Evolutionary conservation across 2,113 vertebrate genomes (phyloP).

Genomic region (Muntiacus reevesi): DNA sequence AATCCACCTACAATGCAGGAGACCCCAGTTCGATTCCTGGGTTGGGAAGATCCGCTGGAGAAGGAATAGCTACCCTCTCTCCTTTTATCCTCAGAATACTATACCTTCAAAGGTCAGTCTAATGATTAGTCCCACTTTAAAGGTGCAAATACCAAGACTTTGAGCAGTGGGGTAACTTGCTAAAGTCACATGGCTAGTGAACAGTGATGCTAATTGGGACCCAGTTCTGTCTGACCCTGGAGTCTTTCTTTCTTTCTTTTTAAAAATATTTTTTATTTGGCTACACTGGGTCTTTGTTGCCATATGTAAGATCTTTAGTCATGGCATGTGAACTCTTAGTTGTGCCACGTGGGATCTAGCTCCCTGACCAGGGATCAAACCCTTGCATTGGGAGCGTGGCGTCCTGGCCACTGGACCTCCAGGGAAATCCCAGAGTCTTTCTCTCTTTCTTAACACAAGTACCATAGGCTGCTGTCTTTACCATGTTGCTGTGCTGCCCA

Average conservation of each 20-base stretch:
- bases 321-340: neutral
- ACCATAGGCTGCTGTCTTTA: rapidly evolving
- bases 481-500: rapidly evolving
- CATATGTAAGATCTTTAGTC: neutral
- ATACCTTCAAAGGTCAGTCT: neutral
- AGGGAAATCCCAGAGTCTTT: neutral
- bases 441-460: neutral
- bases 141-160: neutral
- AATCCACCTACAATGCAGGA: neutral
- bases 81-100: neutral
- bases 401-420: neutral
- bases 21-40: neutral
- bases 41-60: neutral
- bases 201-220: neutral
- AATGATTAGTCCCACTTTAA: neutral
- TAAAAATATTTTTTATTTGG: neutral
- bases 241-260: neutral
- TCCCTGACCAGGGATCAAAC: neutral
- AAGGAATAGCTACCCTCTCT: neutral
- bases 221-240: neutral
- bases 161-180: neutral
- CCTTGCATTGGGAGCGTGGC: neutral
- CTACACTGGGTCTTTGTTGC: neutral
- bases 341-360: neutral
- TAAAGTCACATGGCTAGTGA: neutral